These are phyloP conservation scores for Lanistes nyassanus DNA, from an alignment of 1,140 invertebrate genomes.

Conservation along the genomic window DNA sequence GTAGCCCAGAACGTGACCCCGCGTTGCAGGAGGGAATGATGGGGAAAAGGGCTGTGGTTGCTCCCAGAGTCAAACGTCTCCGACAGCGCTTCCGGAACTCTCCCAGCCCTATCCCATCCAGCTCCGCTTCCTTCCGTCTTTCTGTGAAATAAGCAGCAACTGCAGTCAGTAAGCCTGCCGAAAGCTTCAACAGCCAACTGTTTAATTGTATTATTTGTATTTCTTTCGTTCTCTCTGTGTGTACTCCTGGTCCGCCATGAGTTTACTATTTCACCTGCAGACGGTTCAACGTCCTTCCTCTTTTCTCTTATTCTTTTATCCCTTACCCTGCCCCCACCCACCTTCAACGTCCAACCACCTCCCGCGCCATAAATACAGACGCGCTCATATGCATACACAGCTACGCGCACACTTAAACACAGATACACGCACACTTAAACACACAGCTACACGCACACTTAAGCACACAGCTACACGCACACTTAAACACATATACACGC, in stretches of 20 bases:
- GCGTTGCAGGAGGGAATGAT: no score
- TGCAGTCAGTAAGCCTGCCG: no score
- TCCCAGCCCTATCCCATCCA: no score
- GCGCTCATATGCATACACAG: not conserved
- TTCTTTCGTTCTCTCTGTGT: not conserved
- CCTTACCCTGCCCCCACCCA: not conserved
- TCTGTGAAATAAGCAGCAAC: no score
- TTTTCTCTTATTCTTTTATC: not conserved
- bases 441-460: not conserved
- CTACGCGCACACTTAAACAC: not conserved
- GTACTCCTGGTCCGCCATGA: not conserved
- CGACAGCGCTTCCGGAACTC: no score
- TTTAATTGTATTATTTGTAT: not conserved
- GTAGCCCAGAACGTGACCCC: no score
- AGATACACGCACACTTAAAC: not conserved
- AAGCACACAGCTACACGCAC: not conserved
- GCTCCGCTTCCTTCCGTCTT: no score
- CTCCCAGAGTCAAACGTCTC: no score
- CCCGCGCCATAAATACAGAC: not conserved
- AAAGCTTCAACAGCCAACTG: no score
- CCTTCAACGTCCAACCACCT: not conserved
- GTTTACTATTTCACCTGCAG: not conserved
- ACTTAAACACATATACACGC: conserved; percentile 3
- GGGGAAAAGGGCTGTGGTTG: no score
- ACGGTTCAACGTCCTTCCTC: no score